These are phyloP conservation scores for Pseudomyrmex cubaensis DNA, from an alignment of 1,140 invertebrate genomes.

Conservation along the genomic window DNA sequence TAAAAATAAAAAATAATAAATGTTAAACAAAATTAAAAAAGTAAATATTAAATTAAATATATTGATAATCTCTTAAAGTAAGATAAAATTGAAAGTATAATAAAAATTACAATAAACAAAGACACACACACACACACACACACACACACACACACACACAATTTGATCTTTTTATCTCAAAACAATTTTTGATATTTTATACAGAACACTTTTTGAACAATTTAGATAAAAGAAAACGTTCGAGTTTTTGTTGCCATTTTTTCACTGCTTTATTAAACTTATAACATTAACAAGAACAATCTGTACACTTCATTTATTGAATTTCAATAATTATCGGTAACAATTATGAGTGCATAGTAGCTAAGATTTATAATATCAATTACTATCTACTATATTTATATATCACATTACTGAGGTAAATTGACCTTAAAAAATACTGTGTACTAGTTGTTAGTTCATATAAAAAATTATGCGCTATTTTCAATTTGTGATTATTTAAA, in stretches of 20 bases:
- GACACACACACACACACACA: too few relatives aligned
- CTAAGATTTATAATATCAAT: conserved; percentile 32
- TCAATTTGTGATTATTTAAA: neutral
- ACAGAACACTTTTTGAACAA: neutral
- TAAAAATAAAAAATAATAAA: too few relatives aligned
- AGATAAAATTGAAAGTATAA: neutral
- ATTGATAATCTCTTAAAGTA: conserved; percentile 3
- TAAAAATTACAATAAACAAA: neutral
- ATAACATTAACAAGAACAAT: conserved; percentile 62
- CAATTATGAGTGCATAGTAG: conserved; percentile 36
- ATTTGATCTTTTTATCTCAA: neutral
- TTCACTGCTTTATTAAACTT: conserved; percentile 46
- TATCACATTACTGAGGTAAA: conserved; percentile 60
- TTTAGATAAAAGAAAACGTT: neutral
- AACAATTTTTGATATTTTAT: neutral
- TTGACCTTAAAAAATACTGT: neutral
- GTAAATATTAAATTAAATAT: neutral
- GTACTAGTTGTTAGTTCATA: neutral
- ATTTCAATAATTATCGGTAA: conserved; percentile 42
- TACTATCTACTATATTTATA: conserved; percentile 2
- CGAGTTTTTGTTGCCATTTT: neutral
- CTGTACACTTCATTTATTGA: neutral
- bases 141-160: too few relatives aligned
- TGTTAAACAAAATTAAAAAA: too few relatives aligned
- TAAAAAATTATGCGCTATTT: conserved; percentile 5